Base-by-base conservation (phyloP, 2,113 vertebrate species). In the Scomber scombrus region DNA sequence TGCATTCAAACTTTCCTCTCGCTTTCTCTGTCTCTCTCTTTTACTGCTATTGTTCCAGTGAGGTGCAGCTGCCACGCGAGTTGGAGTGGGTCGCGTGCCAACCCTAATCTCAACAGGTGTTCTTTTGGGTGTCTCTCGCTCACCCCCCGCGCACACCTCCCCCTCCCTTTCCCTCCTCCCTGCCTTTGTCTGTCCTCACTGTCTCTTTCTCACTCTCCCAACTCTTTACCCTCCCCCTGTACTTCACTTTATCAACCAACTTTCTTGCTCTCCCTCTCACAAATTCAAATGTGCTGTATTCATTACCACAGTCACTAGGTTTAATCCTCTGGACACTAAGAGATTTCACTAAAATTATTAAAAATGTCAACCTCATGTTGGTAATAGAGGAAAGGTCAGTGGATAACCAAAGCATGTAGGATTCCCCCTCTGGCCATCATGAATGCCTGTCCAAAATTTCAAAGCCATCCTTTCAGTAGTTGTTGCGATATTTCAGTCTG, bases 31-130 rank as follows among this genome's bases (percentile, higher is more conserved):
- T 86, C 74, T 84, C 76, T 75, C 83, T 85, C 81, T 88, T 92
- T 92, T 90, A 89, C 84, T 80, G 81, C 90, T 74, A 92, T 93
- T 94, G 92, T 93, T 93, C 85, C 81, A 78, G 88, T 71, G 90
- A 88, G 92, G 89, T 81, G 91, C 88, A 91, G 91, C 93, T 76
- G 91, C 94, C 91, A 80, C 92, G 92, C 85, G 92, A 91, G 88
- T 69, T 81, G 63, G 91, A 81, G 87, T 89, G 80, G 80, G 88
- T 94, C 86, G 91, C 90, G 90, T 89, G 93, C 89, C 86, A 79
- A 90, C 71, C 86, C 63, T 85, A 87, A 89, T 90, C 91, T 93
- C 92, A 90, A 94, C 93, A 93, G 93, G 93, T 90, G 88, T 92
- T 92, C 88, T 85, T 92, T 90, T 89, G 86, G 91, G 86, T 81